Base-by-base conservation (phyloP, 2,888 invertebrate genomes). In the Protonemura montana region DNA sequence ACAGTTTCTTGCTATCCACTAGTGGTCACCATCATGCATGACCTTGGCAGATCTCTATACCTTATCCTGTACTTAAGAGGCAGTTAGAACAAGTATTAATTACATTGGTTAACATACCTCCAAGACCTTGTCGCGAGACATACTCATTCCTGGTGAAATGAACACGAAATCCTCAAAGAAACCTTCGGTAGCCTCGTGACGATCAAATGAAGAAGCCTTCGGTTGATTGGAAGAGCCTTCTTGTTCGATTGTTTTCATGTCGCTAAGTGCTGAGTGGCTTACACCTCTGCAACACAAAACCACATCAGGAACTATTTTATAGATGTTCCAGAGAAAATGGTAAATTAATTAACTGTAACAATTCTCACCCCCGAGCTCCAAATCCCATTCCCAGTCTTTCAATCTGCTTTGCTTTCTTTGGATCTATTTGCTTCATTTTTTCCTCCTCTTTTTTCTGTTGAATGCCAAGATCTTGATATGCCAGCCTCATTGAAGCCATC, bases 331-430 rank as follows among this genome's bases (percentile, higher is more conserved):
- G 5, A 41, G 13, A 41, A 5, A 41, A 7, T 7, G 5, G 41
- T 41, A 7, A 13, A 41, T 41, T 41, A 13, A 41, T 13, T 7
- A 41, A 59, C 59, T 16, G 59, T 59, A 10, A 59, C 21, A 16
- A 85, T 25, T 25, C 90, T 90, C 91, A 94, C 94, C 92, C 91
- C 90, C 93, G 91, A 76, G 92, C 90, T 81, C 93, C 93, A 89
- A 95, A 95, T 87, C 97, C 98, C 97, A 99, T 98, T 89, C 99
- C 99, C 82, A 99, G 94, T 85, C 99, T 94, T 91, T 99, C 98
- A 89, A 96, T 93, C 91, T 98, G 97, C 88, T 96, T 95, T 0
- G 97, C 97, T 92, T 97, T 98, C 88, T 94, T 93, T 0, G 97
- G 96, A 92, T 98, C 96, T 87, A 94, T 91, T 82, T 93, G 93